A percentile compares a stretch with the other conserved stretches of the same genome.
phyloP scores from a whole-genome alignment of 1,140 invertebrate species.

The Daktulosphaira vitifoliae region DNA sequence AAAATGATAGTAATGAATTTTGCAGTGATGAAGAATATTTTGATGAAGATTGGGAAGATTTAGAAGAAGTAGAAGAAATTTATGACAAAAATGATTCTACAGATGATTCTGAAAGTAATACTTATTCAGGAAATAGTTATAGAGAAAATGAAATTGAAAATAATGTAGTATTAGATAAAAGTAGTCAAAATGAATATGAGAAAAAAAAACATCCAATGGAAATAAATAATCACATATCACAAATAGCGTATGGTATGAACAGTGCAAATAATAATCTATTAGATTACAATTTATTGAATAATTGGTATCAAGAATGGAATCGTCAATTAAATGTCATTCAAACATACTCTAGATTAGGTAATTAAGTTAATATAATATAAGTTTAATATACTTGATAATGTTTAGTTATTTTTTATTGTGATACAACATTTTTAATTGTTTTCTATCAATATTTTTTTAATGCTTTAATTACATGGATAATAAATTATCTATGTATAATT shows the following conservation, averaged over 20 bases:
- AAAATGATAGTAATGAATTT: background rate
- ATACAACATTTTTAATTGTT: no score
- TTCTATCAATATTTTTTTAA: no score
- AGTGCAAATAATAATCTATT: background rate
- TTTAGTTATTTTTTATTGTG: no score
- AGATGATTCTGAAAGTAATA: background rate
- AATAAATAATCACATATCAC: no score
- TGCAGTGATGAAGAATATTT: background rate
- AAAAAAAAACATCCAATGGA: no score
- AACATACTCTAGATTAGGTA: conserved; percentile 2
- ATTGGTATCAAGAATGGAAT: conserved; percentile 13
- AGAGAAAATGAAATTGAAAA: background rate
- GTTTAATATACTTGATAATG: no score
- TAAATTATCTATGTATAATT: no score
- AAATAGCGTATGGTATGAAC: background rate
- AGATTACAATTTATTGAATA: conserved; percentile 1
- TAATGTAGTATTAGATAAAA: background rate
- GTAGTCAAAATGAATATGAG: no score
- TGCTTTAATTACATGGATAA: no score
- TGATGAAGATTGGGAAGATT: background rate
- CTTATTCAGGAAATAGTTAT: background rate
- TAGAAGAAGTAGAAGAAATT: background rate
- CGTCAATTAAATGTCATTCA: conserved; percentile 5
- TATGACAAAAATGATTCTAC: background rate
- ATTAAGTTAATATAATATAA: no score